Evolutionary conservation across 2,888 invertebrate genomes (phyloP).

Genomic region (Eupithecia centaureata): DNA sequence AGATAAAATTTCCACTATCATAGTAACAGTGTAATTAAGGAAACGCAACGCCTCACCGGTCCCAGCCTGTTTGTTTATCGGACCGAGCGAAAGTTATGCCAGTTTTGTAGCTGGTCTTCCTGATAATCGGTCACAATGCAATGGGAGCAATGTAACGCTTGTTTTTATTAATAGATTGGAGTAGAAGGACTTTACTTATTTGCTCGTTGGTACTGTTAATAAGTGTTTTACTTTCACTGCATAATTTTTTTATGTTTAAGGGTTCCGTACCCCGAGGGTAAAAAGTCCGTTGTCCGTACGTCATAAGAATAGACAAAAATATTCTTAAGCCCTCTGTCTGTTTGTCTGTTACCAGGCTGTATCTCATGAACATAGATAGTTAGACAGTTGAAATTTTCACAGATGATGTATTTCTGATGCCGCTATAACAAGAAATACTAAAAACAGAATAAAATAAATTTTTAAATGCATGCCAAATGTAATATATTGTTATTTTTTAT

Average conservation of each 20-base stretch:
- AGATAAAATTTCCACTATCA: constrained; percentile 24
- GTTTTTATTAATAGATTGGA: constrained; percentile 13
- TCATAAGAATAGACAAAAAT: too few species aligned
- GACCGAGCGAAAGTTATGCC: constrained; percentile 56
- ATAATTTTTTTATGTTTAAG: background rate
- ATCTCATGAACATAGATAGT: too few species aligned
- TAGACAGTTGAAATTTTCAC: too few species aligned
- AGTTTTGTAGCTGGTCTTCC: constrained; percentile 49
- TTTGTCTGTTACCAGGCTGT: too few species aligned
- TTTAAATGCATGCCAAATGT: too few species aligned
- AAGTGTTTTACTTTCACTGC: background rate
- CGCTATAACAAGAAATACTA: too few species aligned
- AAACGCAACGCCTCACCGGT: constrained; percentile 51
- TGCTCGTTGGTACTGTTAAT: background rate
- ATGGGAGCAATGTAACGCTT: constrained; percentile 37
- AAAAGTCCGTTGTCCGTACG: too few species aligned
- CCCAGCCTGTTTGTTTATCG: constrained; percentile 52
- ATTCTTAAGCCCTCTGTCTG: too few species aligned
- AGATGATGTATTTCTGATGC: too few species aligned
- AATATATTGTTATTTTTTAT: too few species aligned
- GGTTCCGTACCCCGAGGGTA: too few species aligned
- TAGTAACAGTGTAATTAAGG: constrained; percentile 49
- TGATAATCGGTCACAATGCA: constrained; percentile 44
- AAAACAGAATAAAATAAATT: too few species aligned
- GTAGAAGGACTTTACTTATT: background rate